A percentile compares a stretch with the other conserved stretches of the same genome.
These are phyloP conservation scores for Sarcophaga variegata DNA, from an alignment of 2,888 invertebrate genomes.

Conservation along the genomic window DNA sequence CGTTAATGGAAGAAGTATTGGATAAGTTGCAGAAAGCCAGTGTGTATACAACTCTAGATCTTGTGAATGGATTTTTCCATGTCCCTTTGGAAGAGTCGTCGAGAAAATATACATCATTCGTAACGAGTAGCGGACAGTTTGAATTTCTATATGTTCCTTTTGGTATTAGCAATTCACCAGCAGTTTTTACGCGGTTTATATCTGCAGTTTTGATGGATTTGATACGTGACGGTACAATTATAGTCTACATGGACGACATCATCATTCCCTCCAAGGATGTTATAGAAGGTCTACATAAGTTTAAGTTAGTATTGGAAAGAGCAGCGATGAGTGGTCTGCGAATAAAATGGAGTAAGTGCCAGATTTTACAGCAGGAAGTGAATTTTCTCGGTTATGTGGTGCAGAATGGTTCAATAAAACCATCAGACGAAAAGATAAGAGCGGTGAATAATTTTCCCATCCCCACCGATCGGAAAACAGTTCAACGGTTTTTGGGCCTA, in stretches of 20 bases:
- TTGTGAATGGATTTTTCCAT: constrained; percentile 17
- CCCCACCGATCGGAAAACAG: not conserved
- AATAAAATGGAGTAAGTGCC: constrained; percentile 37
- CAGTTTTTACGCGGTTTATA: no score
- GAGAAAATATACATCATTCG: constrained; percentile 70
- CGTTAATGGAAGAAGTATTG: constrained; percentile 41
- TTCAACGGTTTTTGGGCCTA: no score
- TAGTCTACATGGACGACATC: constrained; percentile 45
- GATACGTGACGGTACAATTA: constrained; percentile 23
- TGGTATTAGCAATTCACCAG: no score
- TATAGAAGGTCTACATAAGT: no score
- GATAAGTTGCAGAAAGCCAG: constrained; percentile 41
- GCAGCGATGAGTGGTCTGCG: no score
- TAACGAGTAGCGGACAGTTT: constrained; percentile 63
- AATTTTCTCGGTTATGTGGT: no score
- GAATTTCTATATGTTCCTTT: constrained; percentile 45
- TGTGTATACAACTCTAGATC: constrained; percentile 56
- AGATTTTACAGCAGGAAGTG: constrained; percentile 20
- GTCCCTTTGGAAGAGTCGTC: constrained; percentile 54
- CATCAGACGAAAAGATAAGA: no score
- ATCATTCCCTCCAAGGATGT: constrained; percentile 27
- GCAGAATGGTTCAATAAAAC: no score
- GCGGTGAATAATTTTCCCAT: no score
- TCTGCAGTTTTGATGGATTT: constrained; percentile 23
- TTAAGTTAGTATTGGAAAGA: no score